These are phyloP conservation scores for Tiliacea citrago DNA, from an alignment of 2,888 invertebrate genomes.

Conservation along the genomic window DNA sequence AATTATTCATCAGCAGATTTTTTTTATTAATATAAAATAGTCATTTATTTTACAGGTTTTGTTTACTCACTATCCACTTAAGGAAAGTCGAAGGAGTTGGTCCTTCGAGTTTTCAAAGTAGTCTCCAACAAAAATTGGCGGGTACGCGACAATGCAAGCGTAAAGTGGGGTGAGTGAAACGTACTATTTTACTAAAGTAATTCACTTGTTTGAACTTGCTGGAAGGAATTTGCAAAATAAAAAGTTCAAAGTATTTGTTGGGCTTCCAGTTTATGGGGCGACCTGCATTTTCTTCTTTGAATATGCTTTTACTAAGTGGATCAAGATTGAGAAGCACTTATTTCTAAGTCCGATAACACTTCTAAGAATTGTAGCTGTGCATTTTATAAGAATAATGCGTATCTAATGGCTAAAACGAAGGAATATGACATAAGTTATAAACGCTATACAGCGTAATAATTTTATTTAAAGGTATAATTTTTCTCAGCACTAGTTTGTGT, in stretches of 20 bases:
- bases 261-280: slow-evolving; percentile 30
- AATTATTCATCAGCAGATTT: not conserved
- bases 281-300: slow-evolving; percentile 31
- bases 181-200: slow-evolving; percentile 70
- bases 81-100: not conserved
- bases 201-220: slow-evolving; percentile 67
- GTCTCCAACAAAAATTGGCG: slow-evolving; percentile 63
- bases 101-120: slow-evolving; percentile 54
- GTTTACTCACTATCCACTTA: not conserved
- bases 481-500: slow-evolving; percentile 11
- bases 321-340: slow-evolving; percentile 37
- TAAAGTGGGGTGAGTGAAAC: slow-evolving; percentile 68
- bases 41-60: not conserved
- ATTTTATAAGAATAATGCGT: not conserved
- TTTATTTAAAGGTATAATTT: slow-evolving; percentile 1
- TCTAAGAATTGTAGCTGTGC: not conserved
- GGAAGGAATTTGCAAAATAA: slow-evolving; percentile 60
- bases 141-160: slow-evolving; percentile 70
- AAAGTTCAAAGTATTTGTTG: slow-evolving; percentile 54
- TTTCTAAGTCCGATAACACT: not conserved
- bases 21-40: not conserved
- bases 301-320: slow-evolving; percentile 21
- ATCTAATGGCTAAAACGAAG: slow-evolving; percentile 1
- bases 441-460: slow-evolving; percentile 12
- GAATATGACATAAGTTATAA: not conserved